Conservation (phyloP, 2,888 invertebrate genomes). For the Rhagonycha fulva region DNA sequence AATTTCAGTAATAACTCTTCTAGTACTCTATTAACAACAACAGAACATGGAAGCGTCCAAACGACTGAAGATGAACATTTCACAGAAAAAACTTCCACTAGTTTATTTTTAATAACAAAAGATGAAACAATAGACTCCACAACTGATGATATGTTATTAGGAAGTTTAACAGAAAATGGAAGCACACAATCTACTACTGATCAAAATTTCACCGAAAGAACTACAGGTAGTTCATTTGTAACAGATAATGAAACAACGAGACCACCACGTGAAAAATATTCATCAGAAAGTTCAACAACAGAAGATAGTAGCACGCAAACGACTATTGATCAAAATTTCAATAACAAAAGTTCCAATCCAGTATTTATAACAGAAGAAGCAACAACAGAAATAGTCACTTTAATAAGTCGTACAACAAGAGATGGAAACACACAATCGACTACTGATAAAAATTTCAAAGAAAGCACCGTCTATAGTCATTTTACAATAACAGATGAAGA, state of each 20-base stretch:
- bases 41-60: too few species aligned
- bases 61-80: too few species aligned
- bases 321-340: too few species aligned
- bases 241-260: too few species aligned
- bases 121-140: too few species aligned
- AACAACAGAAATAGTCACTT: neutral
- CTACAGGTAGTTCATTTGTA: neutral
- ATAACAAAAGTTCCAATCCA: too few species aligned
- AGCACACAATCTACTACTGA: neutral
- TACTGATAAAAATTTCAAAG: neutral
- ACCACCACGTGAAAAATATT: too few species aligned
- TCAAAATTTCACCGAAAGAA: neutral
- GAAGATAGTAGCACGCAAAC: neutral
- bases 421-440: neutral
- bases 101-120: too few species aligned
- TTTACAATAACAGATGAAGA: neutral
- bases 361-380: neutral
- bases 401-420: neutral
- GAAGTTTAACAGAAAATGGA: too few species aligned
- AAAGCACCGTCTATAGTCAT: neutral
- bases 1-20: neutral
- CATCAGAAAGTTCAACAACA: neutral
- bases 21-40: too few species aligned
- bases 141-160: too few species aligned
- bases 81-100: too few species aligned